Evolutionary conservation across 2,113 vertebrate species (phyloP).

Genomic region (Pseudopipra pipra): DNA sequence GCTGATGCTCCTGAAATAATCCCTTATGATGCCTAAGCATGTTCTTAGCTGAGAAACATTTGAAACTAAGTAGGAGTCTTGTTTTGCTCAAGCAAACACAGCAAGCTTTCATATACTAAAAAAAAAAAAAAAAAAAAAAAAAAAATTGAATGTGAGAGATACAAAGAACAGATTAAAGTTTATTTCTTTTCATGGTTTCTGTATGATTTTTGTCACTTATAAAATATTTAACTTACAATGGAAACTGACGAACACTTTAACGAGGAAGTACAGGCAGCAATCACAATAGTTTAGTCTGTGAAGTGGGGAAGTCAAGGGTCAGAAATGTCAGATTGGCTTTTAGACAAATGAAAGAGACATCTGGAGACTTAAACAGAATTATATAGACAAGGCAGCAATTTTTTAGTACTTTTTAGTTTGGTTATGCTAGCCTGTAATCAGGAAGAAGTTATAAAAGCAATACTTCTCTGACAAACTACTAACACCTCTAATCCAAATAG

Average conservation of each 20-base stretch:
- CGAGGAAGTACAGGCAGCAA: conserved; percentile 67
- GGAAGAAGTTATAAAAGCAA: conserved; percentile 10
- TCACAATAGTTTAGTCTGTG: conserved; percentile 64
- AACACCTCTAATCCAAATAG: conserved; percentile 3
- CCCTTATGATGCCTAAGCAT: conserved; percentile 9
- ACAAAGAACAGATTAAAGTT: conserved; percentile 57
- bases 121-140: not conserved
- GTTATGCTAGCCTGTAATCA: conserved; percentile 2
- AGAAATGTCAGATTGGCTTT: conserved; percentile 74
- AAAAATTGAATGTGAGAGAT: conserved; percentile 5
- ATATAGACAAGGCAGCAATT: conserved; percentile 17
- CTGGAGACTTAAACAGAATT: conserved; percentile 48
- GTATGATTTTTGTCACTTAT: conserved; percentile 52
- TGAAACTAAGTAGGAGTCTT: conserved; percentile 51
- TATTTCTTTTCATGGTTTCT: conserved; percentile 46
- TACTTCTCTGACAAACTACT: conserved; percentile 22
- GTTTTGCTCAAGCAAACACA: conserved; percentile 52
- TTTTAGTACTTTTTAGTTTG: conserved; percentile 27
- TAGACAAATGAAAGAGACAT: conserved; percentile 59
- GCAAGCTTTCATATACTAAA: not conserved
- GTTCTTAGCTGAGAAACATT: conserved; percentile 37
- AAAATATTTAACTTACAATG: conserved; percentile 73
- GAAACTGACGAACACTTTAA: conserved; percentile 66
- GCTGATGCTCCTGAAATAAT: conserved; percentile 48
- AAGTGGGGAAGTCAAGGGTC: conserved; percentile 72